Evolutionary conservation across 1,140 invertebrate species (phyloP).

Genomic region (Drosophila ficusphila): DNA sequence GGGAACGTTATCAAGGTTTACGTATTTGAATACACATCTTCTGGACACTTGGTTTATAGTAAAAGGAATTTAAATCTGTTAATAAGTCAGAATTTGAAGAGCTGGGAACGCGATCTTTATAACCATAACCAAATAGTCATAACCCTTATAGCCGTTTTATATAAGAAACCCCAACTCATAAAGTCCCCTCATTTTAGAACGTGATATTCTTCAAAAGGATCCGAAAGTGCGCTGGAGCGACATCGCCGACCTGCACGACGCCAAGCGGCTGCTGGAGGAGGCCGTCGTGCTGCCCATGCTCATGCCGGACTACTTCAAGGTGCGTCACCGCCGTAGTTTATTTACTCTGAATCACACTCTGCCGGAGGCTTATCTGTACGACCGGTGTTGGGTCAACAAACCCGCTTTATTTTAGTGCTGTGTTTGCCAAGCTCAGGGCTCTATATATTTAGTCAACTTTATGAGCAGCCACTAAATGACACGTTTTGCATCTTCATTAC

Average conservation of each 20-base stretch:
- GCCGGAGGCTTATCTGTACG: constrained; percentile 27
- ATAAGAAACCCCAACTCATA: not conserved
- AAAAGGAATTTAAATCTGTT: not conserved
- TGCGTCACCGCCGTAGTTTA: constrained; percentile 71
- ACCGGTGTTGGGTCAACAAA: constrained; percentile 26
- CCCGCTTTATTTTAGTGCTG: not conserved
- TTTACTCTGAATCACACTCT: constrained; percentile 46
- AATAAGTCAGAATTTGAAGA: too few relatives aligned
- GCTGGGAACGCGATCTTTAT: too few relatives aligned
- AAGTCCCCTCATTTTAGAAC: constrained; percentile 86
- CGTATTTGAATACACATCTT: too few relatives aligned
- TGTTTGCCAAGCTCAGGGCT: not conserved
- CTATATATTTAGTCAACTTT: constrained; percentile 1
- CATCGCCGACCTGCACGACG: constrained; percentile 98
- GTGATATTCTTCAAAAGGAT: constrained; percentile 99
- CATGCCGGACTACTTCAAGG: constrained; percentile 99
- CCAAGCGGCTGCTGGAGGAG: constrained; percentile 97
- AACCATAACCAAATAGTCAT: too few relatives aligned
- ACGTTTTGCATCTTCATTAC: not conserved
- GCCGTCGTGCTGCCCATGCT: constrained; percentile 98
- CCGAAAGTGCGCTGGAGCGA: constrained; percentile 99
- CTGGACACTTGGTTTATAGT: too few relatives aligned
- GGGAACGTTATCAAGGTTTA: too few relatives aligned
- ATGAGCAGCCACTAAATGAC: not conserved
- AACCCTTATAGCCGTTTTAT: too few relatives aligned